Evolutionary conservation across 53 echinoderm and acorn worm species (phyloP).

Genomic region (Antedon mediterranea): DNA sequence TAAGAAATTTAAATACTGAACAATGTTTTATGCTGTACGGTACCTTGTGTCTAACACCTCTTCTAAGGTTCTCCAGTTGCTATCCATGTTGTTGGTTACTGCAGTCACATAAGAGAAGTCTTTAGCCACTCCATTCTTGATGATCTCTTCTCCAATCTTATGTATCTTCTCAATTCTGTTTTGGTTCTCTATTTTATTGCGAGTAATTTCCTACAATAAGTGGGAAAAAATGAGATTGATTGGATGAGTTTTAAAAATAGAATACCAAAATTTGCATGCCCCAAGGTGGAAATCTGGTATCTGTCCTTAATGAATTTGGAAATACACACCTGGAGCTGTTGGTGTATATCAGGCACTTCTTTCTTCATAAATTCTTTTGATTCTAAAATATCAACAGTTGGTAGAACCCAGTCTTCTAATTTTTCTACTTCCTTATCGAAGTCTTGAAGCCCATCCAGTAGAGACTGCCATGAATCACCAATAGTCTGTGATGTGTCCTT

Average conservation of each 20-base stretch:
- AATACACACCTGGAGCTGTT: constrained; percentile 57
- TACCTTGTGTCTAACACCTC: constrained; percentile 62
- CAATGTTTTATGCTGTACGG: not conserved
- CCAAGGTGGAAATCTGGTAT: too few relatives aligned
- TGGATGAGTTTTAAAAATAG: not conserved
- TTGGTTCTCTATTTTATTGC: constrained; percentile 40
- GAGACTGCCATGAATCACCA: not conserved
- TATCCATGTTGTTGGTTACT: constrained; percentile 55
- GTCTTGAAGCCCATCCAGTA: constrained; percentile 60
- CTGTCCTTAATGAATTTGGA: not conserved
- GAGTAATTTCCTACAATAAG: constrained; percentile 43
- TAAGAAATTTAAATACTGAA: not conserved
- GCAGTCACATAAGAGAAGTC: constrained; percentile 52
- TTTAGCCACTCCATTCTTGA: constrained; percentile 39
- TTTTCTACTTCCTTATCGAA: constrained; percentile 80
- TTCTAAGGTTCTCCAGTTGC: constrained; percentile 71
- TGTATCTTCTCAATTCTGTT: constrained; percentile 45
- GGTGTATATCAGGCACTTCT: constrained; percentile 42
- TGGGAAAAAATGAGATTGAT: too few relatives aligned
- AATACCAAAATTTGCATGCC: not conserved
- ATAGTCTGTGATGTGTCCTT: not conserved
- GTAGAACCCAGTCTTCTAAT: constrained; percentile 75
- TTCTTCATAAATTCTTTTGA: constrained; percentile 56
- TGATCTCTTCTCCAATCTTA: constrained; percentile 43
- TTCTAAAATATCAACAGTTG: constrained; percentile 47